Percentiles rank a stretch among this genome's conserved stretches.
Conservation (phyloP, 2,888 invertebrate species). For the Chymomyza fuscimana region DNA sequence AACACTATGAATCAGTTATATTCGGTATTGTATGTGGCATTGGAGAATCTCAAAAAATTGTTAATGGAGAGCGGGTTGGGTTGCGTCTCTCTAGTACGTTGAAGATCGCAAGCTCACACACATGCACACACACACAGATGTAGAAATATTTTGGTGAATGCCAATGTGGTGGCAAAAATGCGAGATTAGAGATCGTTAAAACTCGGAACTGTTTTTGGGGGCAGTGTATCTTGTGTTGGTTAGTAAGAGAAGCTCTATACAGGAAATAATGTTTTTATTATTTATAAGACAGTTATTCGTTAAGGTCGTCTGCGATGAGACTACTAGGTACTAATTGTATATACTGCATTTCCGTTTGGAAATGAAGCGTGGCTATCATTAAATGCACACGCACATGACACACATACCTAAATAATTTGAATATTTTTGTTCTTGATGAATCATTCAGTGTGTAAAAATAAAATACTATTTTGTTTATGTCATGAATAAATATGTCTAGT, state of each 20-base stretch:
- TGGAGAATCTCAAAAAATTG: not conserved
- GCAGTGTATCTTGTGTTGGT: conserved; percentile 7
- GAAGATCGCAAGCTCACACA: not conserved
- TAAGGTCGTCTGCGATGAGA: not conserved
- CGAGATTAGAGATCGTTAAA: conserved; percentile 25
- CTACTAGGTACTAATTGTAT: not conserved
- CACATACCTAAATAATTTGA: not conserved
- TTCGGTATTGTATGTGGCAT: not conserved
- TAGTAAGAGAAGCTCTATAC: conserved; percentile 2
- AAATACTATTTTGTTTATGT: not conserved
- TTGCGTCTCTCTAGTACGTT: too few relatives aligned
- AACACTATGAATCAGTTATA: not conserved
- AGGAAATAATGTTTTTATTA: conserved; percentile 9
- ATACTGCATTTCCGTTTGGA: not conserved
- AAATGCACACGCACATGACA: not conserved
- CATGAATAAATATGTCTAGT: not conserved
- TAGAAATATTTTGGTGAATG: conserved; percentile 15
- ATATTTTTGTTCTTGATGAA: not conserved
- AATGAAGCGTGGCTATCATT: not conserved
- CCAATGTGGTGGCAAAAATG: conserved; percentile 17
- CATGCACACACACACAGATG: conserved; percentile 1
- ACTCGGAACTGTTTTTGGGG: not conserved
- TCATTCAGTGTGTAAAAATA: not conserved
- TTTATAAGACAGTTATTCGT: not conserved
- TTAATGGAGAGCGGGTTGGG: not conserved